Conservation (phyloP, 2,888 invertebrate genomes). For the Thereva unica region DNA sequence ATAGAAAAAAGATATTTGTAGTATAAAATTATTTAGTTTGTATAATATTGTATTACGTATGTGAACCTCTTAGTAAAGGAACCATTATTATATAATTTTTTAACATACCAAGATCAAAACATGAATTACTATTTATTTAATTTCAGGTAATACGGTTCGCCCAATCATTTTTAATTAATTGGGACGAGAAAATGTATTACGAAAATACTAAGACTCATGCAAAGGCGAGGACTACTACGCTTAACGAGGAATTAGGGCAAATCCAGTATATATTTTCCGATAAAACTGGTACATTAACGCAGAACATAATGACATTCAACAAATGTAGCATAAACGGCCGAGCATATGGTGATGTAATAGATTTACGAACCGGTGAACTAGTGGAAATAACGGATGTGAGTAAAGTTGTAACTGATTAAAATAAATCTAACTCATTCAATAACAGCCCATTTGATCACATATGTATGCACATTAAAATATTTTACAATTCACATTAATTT, state of each 20-base stretch:
- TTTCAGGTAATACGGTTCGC: slow-evolving; percentile 89
- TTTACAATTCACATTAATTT: no score
- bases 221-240: slow-evolving; percentile 94
- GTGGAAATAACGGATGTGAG: slow-evolving; percentile 84
- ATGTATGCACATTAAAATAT: no score
- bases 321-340: slow-evolving; percentile 95
- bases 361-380: slow-evolving; percentile 83
- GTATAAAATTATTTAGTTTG: no score
- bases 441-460: no score
- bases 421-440: neutral
- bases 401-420: slow-evolving; percentile 38
- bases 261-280: slow-evolving; percentile 99
- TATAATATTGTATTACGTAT: no score
- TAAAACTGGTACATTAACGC: slow-evolving; percentile 98
- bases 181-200: slow-evolving; percentile 98
- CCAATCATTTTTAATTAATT: slow-evolving; percentile 98
- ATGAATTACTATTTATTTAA: neutral
- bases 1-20: no score
- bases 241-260: slow-evolving; percentile 98
- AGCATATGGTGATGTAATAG: slow-evolving; percentile 89
- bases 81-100: neutral
- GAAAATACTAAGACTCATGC: slow-evolving; percentile 88
- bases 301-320: slow-evolving; percentile 99
- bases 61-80: no score
- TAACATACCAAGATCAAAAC: neutral